phyloP scores from a whole-genome alignment of 2,888 invertebrate genomes.

The Perizoma flavofasciatum region DNA sequence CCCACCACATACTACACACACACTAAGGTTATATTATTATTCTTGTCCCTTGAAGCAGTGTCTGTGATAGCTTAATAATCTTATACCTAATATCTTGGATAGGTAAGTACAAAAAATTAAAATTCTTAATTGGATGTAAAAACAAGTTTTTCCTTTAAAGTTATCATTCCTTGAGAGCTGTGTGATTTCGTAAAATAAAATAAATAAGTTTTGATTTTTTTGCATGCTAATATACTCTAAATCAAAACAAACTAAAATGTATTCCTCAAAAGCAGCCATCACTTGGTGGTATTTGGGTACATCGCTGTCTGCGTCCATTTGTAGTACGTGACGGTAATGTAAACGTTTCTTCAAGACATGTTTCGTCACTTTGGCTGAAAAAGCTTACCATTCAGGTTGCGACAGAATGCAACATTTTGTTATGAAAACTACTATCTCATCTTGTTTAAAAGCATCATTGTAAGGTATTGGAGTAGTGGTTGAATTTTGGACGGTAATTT shows the following conservation, averaged over 20 bases:
- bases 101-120: too few relatives aligned
- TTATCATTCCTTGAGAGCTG: too few relatives aligned
- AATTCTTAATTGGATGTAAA: too few relatives aligned
- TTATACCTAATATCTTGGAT: too few relatives aligned
- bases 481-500: neutral
- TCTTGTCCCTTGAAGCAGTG: too few relatives aligned
- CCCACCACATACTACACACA: too few relatives aligned
- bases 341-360: constrained; percentile 66
- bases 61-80: too few relatives aligned
- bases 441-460: constrained; percentile 17
- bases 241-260: constrained; percentile 41
- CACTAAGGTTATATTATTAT: too few relatives aligned
- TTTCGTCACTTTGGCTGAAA: constrained; percentile 73
- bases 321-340: constrained; percentile 65
- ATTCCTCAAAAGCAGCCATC: constrained; percentile 57
- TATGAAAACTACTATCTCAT: constrained; percentile 54
- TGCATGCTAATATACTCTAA: too few relatives aligned
- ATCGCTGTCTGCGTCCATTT: constrained; percentile 39
- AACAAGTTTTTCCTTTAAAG: too few relatives aligned
- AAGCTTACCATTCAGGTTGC: constrained; percentile 48
- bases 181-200: too few relatives aligned
- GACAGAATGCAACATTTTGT: constrained; percentile 47
- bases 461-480: neutral
- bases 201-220: too few relatives aligned
- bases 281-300: constrained; percentile 50